Conservation (phyloP, 2,888 invertebrate genomes). For the Tricholauxania praeusta region DNA sequence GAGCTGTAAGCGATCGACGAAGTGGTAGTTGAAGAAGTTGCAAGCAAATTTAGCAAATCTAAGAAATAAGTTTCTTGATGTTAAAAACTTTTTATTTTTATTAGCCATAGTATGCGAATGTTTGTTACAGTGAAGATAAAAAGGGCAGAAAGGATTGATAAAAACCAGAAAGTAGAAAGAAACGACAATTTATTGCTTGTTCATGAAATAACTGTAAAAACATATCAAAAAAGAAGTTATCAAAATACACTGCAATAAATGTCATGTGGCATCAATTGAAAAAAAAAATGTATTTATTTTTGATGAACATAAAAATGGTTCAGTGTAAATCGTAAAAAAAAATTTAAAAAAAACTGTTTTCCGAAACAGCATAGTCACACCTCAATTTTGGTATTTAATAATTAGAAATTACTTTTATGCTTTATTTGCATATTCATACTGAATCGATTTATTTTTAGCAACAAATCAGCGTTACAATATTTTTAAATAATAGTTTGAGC, state of each 20-base stretch:
- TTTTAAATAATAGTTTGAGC: no score
- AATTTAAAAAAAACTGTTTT: no score
- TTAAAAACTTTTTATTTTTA: slow-evolving; percentile 39
- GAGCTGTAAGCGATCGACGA: neutral
- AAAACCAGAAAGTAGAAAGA: neutral
- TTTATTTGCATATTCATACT: slow-evolving; percentile 30
- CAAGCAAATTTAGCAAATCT: slow-evolving; percentile 46
- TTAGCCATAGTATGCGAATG: slow-evolving; percentile 42
- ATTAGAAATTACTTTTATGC: slow-evolving; percentile 6
- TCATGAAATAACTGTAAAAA: neutral
- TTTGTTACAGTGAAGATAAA: slow-evolving; percentile 29
- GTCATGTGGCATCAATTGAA: slow-evolving; percentile 5
- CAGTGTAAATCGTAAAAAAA: no score
- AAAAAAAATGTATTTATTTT: neutral
- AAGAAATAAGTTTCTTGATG: slow-evolving; percentile 44
- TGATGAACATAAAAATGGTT: neutral
- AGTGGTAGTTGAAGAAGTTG: neutral
- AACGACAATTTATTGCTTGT: neutral
- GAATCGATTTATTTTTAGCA: no score
- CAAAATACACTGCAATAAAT: slow-evolving; percentile 25
- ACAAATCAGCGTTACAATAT: no score
- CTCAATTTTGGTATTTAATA: no score
- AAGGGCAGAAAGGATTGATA: slow-evolving; percentile 1
- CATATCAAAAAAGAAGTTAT: slow-evolving; percentile 4
- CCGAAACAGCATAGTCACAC: no score